These are phyloP conservation scores for Rhyacophila brunnea DNA, from an alignment of 1,140 invertebrate species.

Conservation along the genomic window DNA sequence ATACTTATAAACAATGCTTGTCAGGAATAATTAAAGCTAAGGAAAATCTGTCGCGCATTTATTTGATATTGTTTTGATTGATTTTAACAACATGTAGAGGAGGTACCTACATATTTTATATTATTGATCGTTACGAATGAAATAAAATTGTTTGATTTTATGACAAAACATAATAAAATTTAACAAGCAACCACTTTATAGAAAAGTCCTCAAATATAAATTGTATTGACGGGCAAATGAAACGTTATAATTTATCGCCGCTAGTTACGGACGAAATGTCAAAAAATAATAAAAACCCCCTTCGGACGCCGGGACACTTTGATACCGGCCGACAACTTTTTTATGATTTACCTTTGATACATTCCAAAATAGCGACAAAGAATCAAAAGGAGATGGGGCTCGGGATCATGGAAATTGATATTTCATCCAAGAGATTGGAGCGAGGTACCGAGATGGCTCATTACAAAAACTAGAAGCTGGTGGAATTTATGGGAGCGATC, in stretches of 20 bases:
- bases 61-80: too few species aligned
- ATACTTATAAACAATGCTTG: too few species aligned
- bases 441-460: background rate
- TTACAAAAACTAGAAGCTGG: conserved; percentile 29
- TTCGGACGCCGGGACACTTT: conserved; percentile 16
- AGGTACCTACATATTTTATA: too few species aligned
- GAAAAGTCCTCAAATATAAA: too few species aligned
- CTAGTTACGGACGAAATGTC: conserved; percentile 28
- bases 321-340: conserved; percentile 30
- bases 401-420: conserved; percentile 33
- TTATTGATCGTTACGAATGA: too few species aligned
- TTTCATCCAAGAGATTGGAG: conserved; percentile 17
- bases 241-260: conserved; percentile 21
- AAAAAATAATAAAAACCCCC: conserved; percentile 30
- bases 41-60: too few species aligned
- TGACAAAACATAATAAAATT: too few species aligned
- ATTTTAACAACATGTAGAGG: too few species aligned
- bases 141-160: too few species aligned
- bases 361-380: conserved; percentile 29
- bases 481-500: conserved; percentile 30
- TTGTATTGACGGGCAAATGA: conserved; percentile 8
- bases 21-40: too few species aligned
- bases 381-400: conserved; percentile 10
- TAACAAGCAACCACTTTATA: too few species aligned
- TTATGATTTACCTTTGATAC: conserved; percentile 34